Base-by-base conservation (phyloP, 2,113 vertebrate species). In the Dryoscopus gambensis region DNA sequence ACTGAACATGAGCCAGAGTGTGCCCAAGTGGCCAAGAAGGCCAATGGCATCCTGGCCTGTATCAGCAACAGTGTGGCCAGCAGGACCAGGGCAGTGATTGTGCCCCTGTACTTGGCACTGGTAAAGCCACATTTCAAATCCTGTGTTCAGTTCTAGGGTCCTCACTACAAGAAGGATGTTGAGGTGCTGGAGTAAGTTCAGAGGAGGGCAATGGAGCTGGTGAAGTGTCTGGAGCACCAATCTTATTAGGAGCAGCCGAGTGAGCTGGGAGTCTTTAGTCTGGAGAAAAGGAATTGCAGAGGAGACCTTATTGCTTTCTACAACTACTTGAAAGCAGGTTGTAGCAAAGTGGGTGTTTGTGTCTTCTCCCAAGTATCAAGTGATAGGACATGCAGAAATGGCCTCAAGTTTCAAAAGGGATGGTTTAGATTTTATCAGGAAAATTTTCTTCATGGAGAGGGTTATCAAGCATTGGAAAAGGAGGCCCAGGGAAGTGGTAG, bases 81-180 rank as follows among this genome's bases (percentile, higher is more conserved):
- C 40, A 91, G 75, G 19, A n/a, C 1, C 15, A 49, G 35, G 15
- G 19, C 22, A 62, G 40, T 1, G 35, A 13, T 15, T 19, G 4
- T 23, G 0, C 5, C 13, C 1, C 12, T 33, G 25, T 10, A 11
- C 31, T n/a, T 1, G 1, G 22, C 27, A 15, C 18, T 49, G 63
- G 2, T 56, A 35, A 69, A 0, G 40, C 5, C 37, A 19, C 31
- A 33, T 0, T 31, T 81, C 4, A 0, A 68, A n/a, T 50, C 22
- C 47, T 42, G 22, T 1, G 0, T 11, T 12, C 55, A 68, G 19
- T 4, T 56, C 21, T 62, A 3, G 33, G 15, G 0, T 16, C 3
- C 31, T 56, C 47, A 49, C 16, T 33, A 11, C 27, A 18, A 35
- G 21, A 47, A 31, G 15, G 22, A 33, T 11, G 33, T 5, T 37